These are phyloP conservation scores for Drosophila eohydei DNA, from an alignment of 2,888 invertebrate genomes.

Conservation along the genomic window DNA sequence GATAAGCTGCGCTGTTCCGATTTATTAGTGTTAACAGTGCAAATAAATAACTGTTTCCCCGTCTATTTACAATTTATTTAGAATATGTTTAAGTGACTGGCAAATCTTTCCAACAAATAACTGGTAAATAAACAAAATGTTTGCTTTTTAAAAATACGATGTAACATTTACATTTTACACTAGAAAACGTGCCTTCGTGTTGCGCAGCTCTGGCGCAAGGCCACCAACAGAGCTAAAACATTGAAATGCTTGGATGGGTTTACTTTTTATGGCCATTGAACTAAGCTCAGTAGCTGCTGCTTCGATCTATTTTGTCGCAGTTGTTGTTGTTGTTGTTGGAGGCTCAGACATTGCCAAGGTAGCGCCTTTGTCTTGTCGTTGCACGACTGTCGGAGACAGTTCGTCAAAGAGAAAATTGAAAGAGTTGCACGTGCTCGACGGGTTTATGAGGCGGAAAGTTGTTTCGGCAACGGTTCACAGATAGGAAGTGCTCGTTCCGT, in stretches of 20 bases:
- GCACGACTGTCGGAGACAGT: slow-evolving; percentile 41
- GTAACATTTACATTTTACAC: slow-evolving; percentile 8
- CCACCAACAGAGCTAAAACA: slow-evolving; percentile 22
- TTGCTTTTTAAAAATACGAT: background rate
- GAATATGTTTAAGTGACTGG: background rate
- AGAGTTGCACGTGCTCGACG: slow-evolving; percentile 61
- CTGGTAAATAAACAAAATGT: too few species aligned
- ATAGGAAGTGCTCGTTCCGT: slow-evolving; percentile 55
- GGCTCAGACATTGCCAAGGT: slow-evolving; percentile 51
- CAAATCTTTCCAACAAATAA: background rate
- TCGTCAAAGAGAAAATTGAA: slow-evolving; percentile 60
- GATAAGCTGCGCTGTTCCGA: background rate
- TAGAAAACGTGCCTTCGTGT: slow-evolving; percentile 19
- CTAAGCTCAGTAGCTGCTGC: slow-evolving; percentile 29
- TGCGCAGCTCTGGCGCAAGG: slow-evolving; percentile 16
- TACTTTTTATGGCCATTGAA: slow-evolving; percentile 61
- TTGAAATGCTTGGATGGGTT: slow-evolving; percentile 58
- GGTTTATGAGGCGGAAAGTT: slow-evolving; percentile 68
- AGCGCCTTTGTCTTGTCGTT: slow-evolving; percentile 32
- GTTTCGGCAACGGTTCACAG: slow-evolving; percentile 28
- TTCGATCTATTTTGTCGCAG: slow-evolving; percentile 33
- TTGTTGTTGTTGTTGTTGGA: slow-evolving; percentile 11
- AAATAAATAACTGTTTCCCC: too few species aligned
- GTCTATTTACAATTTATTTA: background rate
- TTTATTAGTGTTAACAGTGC: background rate